Evolutionary conservation across 2,113 vertebrate species (phyloP).

Genomic region (Globicephala melas): DNA sequence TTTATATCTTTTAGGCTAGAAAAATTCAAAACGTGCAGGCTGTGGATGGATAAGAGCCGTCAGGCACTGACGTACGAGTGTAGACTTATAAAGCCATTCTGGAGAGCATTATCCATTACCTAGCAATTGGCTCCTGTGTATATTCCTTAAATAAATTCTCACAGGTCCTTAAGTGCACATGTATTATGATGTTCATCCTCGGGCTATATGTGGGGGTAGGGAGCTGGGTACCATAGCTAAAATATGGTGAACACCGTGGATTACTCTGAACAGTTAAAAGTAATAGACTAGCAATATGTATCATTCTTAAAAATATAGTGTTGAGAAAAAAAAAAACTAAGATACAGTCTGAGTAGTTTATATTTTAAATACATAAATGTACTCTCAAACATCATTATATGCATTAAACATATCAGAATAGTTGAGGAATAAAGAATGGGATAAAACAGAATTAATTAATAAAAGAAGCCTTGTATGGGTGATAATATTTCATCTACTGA

Average conservation of each 20-base stretch:
- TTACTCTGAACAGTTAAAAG: background rate
- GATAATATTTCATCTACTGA: background rate
- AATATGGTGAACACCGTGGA: background rate
- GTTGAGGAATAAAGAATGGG: background rate
- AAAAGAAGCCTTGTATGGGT: background rate
- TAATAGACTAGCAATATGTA: background rate
- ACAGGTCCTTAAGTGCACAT: background rate
- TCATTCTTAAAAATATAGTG: background rate
- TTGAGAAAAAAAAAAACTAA: background rate
- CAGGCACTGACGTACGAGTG: background rate
- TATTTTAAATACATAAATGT: background rate
- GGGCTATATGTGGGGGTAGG: background rate
- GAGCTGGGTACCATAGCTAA: background rate
- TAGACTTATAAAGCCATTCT: background rate
- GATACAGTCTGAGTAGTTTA: background rate
- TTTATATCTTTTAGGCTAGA: background rate
- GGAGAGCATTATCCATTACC: background rate
- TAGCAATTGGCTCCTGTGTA: background rate
- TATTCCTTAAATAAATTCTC: background rate
- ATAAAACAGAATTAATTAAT: background rate
- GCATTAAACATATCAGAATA: background rate
- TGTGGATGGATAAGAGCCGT: background rate
- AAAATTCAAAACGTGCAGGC: background rate
- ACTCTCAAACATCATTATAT: background rate
- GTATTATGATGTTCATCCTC: background rate